These are phyloP conservation scores for Clarias fuscus DNA, from an alignment of 2,797 vertebrate genomes.

Conservation along the genomic window DNA sequence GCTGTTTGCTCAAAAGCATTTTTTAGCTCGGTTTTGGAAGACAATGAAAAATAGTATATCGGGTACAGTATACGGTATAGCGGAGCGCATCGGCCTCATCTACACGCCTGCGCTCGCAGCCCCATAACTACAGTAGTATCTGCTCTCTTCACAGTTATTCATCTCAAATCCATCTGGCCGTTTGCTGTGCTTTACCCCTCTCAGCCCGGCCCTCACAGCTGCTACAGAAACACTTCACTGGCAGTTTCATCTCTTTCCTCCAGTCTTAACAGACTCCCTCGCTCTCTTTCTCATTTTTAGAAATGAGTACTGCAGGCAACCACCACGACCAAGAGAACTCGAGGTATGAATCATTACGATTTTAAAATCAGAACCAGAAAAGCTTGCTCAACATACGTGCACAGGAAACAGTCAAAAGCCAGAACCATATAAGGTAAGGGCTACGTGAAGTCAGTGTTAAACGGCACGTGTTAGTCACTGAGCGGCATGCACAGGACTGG, in stretches of 20 bases:
- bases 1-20: background rate
- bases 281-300: background rate
- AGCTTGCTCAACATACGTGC: background rate
- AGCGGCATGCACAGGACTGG: background rate
- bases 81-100: background rate
- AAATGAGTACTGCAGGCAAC: conserved; percentile 18
- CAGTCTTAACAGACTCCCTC: background rate
- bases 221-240: conserved; percentile 1
- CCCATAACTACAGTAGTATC: background rate
- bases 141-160: conserved; percentile 16
- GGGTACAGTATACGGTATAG: background rate
- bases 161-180: conserved; percentile 23
- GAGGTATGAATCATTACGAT: conserved; percentile 19
- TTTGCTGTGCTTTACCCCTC: conserved; percentile 7
- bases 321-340: background rate
- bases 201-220: conserved; percentile 18
- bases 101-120: background rate
- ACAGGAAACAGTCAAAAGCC: background rate
- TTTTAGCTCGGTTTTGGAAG: background rate
- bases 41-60: background rate
- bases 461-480: background rate
- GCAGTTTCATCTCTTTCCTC: background rate
- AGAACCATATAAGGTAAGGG: background rate
- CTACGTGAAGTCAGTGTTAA: conserved; percentile 5
- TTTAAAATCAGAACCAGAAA: background rate